Percentiles rank a stretch among this genome's conserved stretches.
These are phyloP conservation scores for Philantomba maxwellii DNA, from an alignment of 2,113 vertebrate genomes.

Conservation along the genomic window DNA sequence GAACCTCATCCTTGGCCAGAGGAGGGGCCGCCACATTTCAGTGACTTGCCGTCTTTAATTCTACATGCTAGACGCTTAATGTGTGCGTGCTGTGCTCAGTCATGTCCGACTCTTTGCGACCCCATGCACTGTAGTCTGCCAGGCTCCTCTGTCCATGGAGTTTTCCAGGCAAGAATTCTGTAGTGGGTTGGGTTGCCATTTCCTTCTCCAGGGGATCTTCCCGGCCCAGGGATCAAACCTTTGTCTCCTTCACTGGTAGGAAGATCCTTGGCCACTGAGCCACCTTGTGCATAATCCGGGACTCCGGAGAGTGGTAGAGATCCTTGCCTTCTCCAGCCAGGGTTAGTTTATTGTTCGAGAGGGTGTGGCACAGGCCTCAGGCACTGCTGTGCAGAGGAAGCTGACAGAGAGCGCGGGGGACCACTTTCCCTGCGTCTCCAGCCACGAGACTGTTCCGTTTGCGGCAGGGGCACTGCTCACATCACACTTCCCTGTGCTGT, in stretches of 20 bases:
- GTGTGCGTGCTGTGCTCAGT: neutral
- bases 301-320: neutral
- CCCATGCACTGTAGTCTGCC: neutral
- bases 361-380: neutral
- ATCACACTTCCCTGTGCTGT: neutral
- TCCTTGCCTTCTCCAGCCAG: neutral
- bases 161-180: neutral
- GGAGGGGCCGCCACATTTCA: neutral
- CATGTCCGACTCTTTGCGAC: neutral
- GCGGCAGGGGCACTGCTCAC: neutral
- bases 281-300: no score
- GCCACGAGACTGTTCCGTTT: neutral
- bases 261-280: neutral
- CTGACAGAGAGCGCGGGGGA: neutral
- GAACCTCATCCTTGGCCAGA: neutral
- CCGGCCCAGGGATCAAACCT: neutral
- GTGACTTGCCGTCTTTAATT: neutral
- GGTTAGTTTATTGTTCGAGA: neutral
- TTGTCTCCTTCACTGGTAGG: neutral
- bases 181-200: neutral
- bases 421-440: neutral
- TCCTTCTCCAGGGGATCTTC: neutral
- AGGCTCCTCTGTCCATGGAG: neutral
- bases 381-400: neutral
- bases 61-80: neutral